These are phyloP conservation scores for Poicephalus meyeri DNA, from an alignment of 2,113 vertebrate genomes.

Conservation along the genomic window DNA sequence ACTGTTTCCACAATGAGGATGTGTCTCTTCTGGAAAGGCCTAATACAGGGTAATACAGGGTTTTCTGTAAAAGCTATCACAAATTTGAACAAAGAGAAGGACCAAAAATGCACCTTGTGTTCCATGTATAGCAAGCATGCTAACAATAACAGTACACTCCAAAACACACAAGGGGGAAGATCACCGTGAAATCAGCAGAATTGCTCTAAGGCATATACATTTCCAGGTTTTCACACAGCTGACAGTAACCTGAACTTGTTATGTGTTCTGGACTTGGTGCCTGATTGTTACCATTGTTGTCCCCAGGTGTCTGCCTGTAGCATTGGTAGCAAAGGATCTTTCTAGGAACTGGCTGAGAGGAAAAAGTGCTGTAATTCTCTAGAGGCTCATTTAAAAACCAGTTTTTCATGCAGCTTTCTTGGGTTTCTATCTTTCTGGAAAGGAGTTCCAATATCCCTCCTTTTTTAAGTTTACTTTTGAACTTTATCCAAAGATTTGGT, in stretches of 20 bases:
- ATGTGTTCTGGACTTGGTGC: not conserved
- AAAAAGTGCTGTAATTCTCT: not conserved
- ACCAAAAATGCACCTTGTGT: not conserved
- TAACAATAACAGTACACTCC: not conserved
- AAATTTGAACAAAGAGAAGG: not conserved
- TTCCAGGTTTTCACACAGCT: conserved; percentile 43
- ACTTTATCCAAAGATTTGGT: not conserved
- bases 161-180: conserved; percentile 6
- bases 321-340: not conserved
- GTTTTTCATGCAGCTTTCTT: not conserved
- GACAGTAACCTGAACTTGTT: conserved; percentile 25
- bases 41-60: not conserved
- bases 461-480: conserved; percentile 9
- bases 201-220: conserved; percentile 43
- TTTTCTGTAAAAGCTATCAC: not conserved
- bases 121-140: not conserved
- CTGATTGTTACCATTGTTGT: not conserved
- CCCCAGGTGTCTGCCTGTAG: not conserved
- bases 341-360: not conserved
- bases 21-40: not conserved
- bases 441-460: not conserved
- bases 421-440: not conserved
- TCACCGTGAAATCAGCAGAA: conserved; percentile 28
- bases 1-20: not conserved
- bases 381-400: not conserved